Percentiles rank a stretch among this genome's conserved stretches.
Conservation (phyloP, 2,113 vertebrate species). For the Mesocricetus auratus region DNA sequence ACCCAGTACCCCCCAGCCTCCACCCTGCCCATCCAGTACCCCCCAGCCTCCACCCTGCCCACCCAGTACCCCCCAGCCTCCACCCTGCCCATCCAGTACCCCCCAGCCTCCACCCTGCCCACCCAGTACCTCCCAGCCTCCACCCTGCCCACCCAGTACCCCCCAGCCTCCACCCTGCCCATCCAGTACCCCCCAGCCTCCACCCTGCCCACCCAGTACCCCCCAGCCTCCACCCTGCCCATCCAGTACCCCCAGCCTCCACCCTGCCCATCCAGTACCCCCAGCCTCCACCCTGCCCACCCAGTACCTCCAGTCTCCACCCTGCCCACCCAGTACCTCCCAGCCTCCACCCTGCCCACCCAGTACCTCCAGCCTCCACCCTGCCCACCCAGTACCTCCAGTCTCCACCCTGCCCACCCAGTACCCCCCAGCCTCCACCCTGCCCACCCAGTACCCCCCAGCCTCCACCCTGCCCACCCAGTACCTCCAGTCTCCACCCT, state of each 20-base stretch:
- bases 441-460: not conserved
- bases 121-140: not conserved
- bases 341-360: not conserved
- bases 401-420: not conserved
- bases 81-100: not conserved
- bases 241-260: not conserved
- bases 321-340: no score
- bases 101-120: not conserved
- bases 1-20: not conserved
- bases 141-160: not conserved
- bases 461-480: not conserved
- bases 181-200: not conserved
- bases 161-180: not conserved
- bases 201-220: not conserved
- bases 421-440: not conserved
- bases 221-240: not conserved
- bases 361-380: not conserved
- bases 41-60: not conserved
- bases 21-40: not conserved
- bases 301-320: not conserved
- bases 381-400: no score
- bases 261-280: not conserved
- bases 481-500: not conserved
- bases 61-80: not conserved
- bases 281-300: not conserved